Conservation (phyloP, 1,140 invertebrate species). For the Leptopilina boulardi region DNA sequence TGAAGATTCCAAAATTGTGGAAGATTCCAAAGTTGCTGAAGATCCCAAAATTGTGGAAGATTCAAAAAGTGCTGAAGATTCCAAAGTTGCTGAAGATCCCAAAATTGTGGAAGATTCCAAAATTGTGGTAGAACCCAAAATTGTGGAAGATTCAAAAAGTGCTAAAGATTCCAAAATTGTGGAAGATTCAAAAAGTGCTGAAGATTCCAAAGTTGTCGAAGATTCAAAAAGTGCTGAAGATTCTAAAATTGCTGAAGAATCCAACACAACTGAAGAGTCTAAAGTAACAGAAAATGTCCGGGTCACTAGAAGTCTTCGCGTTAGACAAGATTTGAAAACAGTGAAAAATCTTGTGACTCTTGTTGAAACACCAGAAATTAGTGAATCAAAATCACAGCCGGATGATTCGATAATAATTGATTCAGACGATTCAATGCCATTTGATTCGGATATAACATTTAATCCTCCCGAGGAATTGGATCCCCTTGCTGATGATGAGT, state of each 20-base stretch:
- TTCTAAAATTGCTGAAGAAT: not conserved
- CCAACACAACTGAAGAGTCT: not conserved
- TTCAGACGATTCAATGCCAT: slow-evolving; percentile 66
- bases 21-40: not conserved
- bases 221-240: not conserved
- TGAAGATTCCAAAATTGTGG: too few relatives aligned
- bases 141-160: too few relatives aligned
- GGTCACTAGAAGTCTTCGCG: not conserved
- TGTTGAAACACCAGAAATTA: not conserved
- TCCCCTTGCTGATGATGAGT: slow-evolving; percentile 62
- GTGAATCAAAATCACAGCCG: slow-evolving; percentile 46
- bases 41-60: not conserved
- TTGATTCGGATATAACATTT: slow-evolving; percentile 66
- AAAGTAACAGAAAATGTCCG: not conserved
- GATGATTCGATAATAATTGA: slow-evolving; percentile 36
- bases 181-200: too few relatives aligned
- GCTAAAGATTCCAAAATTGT: too few relatives aligned
- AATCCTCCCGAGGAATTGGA: slow-evolving; percentile 60
- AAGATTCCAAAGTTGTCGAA: too few relatives aligned
- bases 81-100: slow-evolving; percentile 21
- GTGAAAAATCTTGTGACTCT: not conserved
- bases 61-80: too few relatives aligned
- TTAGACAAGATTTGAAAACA: not conserved
- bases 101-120: slow-evolving; percentile 7
- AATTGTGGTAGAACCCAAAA: too few relatives aligned